Base-by-base conservation (phyloP, 2,888 invertebrate species). In the Pheosia tremula region DNA sequence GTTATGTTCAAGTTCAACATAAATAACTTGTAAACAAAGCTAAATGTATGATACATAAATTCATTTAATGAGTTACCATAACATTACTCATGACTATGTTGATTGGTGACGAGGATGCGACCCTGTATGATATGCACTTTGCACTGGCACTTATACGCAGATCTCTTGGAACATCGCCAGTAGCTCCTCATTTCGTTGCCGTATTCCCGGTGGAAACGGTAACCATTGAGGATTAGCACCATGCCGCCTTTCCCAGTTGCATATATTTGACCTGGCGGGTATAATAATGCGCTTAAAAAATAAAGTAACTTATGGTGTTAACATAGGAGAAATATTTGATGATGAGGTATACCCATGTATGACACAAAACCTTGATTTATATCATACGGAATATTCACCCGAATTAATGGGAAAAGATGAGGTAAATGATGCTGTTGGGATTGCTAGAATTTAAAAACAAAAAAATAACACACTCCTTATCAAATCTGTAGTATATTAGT, bases 161-260 rank as follows among this genome's bases (percentile, higher is more conserved):
- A 60, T 59, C 87, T 77, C 63, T 86, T 89, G 1, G 81, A 79
- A 58, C 90, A 90, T 2, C 90, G 76, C 89, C 89, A 90, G 69
- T 84, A 87, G 59, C 90, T 89, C 11, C 77, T 78, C 5, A 64
- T 59, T 1, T 76, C 77, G n/a, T 82, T 82, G 0, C 80, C 82
- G 52, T 88, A 88, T 49, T 88, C 85, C 6, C 83, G 77, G 63
- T 88, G 80, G 68, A 85, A 90, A 0, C 85, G 79, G 61, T 88
- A 72, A 0, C 84, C 85, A 3, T 71, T 68, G 11, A 86, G 71
- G 6, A 86, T 3, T 7, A 90, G 67, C 3, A 87, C 82, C 68
- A 85, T 81, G 0, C 84, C 85, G 9, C 89, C 90, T 69, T 84
- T 87, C 0, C 70, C 55, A 3, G 87, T 87, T 1, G 74, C 73